These are phyloP conservation scores for Delphinapterus leucas DNA, from an alignment of 2,113 vertebrate genomes.

Conservation along the genomic window DNA sequence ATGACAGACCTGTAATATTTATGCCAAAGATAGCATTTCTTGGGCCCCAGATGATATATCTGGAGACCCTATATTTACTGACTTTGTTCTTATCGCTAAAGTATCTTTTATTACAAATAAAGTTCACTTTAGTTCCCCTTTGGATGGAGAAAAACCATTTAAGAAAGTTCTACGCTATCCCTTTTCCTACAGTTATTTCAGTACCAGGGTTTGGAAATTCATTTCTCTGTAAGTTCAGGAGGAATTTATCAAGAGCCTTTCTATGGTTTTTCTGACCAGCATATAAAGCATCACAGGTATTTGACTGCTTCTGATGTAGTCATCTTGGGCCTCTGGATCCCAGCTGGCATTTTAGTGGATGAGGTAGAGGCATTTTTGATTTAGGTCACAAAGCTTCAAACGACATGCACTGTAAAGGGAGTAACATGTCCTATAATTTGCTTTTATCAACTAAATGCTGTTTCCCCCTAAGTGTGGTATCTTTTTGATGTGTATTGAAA, in stretches of 20 bases:
- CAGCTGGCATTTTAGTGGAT: not conserved
- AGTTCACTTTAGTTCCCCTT: constrained; percentile 47
- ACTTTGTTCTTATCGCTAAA: constrained; percentile 51
- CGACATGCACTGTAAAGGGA: not conserved
- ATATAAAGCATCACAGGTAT: not conserved
- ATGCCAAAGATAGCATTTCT: constrained; percentile 65
- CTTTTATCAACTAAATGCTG: not conserved
- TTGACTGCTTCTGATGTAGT: not conserved
- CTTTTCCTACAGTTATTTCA: not conserved
- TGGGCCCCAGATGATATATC: constrained; percentile 44
- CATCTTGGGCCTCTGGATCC: not conserved
- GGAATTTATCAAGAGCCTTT: not conserved
- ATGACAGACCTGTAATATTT: constrained; percentile 69
- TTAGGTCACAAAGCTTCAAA: not conserved
- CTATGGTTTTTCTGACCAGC: not conserved
- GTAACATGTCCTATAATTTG: not conserved
- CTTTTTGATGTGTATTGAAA: not conserved
- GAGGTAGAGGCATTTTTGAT: not conserved
- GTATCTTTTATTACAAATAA: constrained; percentile 51
- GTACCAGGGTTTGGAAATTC: not conserved
- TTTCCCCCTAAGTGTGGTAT: not conserved
- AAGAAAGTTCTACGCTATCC: not conserved
- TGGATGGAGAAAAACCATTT: not conserved
- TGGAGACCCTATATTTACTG: constrained; percentile 22
- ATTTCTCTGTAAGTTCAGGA: not conserved